Evolutionary conservation across 2,888 invertebrate genomes (phyloP).

Genomic region (Onthophagus sagittarius): DNA sequence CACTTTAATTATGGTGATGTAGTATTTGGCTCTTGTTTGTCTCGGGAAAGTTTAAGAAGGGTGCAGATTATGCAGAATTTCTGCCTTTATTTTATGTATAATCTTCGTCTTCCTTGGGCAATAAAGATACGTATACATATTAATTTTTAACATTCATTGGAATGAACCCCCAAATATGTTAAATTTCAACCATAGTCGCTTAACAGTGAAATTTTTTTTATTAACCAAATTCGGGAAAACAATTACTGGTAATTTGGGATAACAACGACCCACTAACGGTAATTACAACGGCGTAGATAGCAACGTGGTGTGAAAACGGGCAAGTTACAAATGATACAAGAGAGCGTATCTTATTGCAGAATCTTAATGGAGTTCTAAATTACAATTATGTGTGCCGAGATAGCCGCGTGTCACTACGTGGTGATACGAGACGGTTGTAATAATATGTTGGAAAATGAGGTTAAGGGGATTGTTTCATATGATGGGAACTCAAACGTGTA

Average conservation of each 20-base stretch:
- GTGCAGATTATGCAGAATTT: no score
- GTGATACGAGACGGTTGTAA: not conserved
- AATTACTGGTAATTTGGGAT: not conserved
- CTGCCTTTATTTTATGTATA: no score
- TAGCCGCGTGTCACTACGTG: not conserved
- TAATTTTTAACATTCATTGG: no score
- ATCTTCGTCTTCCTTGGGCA: no score
- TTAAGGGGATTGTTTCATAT: not conserved
- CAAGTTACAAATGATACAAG: conserved; percentile 8
- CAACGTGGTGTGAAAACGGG: conserved; percentile 8
- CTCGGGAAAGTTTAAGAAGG: no score
- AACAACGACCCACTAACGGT: not conserved
- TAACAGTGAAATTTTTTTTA: no score
- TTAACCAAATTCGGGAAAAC: not conserved
- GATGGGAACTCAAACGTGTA: not conserved
- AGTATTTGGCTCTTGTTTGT: no score
- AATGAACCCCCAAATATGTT: no score
- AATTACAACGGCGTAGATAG: not conserved
- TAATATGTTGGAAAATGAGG: not conserved
- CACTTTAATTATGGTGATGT: no score
- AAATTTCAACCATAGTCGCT: no score
- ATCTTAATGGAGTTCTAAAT: conserved; percentile 13
- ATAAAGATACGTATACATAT: no score
- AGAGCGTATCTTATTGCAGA: conserved; percentile 8
- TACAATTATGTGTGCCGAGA: conserved; percentile 11